Evolutionary conservation across 2,888 invertebrate species (phyloP).

Genomic region (Clanis bilineata): DNA sequence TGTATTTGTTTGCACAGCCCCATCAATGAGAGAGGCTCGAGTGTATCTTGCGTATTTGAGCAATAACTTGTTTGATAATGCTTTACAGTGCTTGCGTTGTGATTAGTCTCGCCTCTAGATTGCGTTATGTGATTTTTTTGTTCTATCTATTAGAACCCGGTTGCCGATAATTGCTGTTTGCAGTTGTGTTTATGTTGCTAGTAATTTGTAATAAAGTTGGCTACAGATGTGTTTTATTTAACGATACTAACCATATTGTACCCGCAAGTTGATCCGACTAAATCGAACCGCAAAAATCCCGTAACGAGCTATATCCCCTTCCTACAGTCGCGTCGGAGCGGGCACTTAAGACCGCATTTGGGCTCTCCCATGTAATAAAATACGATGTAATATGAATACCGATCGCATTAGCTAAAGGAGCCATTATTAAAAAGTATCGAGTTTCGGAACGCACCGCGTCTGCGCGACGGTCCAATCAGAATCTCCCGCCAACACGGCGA

Average conservation of each 20-base stretch:
- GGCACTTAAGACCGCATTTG: conserved; percentile 70
- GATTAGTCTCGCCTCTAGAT: conserved; percentile 67
- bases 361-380: conserved; percentile 72
- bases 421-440: conserved; percentile 82
- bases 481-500: conserved; percentile 52
- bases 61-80: conserved; percentile 77
- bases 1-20: conserved; percentile 71
- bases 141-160: conserved; percentile 52
- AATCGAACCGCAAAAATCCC: conserved; percentile 8
- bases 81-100: conserved; percentile 66
- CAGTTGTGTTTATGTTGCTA: neutral
- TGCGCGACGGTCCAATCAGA: conserved; percentile 62
- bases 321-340: conserved; percentile 12
- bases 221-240: conserved; percentile 20
- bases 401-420: conserved; percentile 80
- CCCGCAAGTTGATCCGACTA: neutral
- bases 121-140: conserved; percentile 54
- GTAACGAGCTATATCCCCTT: conserved; percentile 16
- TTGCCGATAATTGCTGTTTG: conserved; percentile 28
- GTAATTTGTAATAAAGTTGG: conserved; percentile 34
- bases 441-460: conserved; percentile 70
- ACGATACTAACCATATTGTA: conserved; percentile 17
- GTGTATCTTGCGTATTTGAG: conserved; percentile 77
- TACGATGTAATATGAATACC: conserved; percentile 74
- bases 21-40: conserved; percentile 71